Conservation (phyloP, 2,888 invertebrate species). For the Lithophane semibrunnea region DNA sequence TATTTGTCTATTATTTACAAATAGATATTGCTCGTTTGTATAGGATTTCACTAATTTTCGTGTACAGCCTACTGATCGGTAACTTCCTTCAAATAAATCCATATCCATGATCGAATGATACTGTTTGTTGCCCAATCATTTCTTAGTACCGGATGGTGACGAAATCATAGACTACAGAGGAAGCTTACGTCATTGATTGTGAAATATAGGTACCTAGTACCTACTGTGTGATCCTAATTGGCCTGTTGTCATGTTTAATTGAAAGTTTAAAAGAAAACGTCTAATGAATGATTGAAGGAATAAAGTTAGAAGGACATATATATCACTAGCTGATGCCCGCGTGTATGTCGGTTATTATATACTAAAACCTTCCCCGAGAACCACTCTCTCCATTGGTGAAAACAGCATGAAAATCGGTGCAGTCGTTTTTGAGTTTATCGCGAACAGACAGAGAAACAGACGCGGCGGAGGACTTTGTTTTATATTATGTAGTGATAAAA, state of each 20-base stretch:
- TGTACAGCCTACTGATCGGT: background rate
- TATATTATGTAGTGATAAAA: too few relatives aligned
- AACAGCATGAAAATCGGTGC: too few relatives aligned
- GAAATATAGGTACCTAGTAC: constrained; percentile 20
- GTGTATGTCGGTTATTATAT: too few relatives aligned
- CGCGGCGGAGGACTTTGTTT: too few relatives aligned
- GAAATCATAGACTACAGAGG: constrained; percentile 45
- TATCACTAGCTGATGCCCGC: too few relatives aligned
- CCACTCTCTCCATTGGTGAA: too few relatives aligned
- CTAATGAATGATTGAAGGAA: background rate
- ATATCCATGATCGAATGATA: constrained; percentile 13
- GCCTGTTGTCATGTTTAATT: constrained; percentile 11
- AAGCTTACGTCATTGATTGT: constrained; percentile 37
- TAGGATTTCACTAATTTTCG: constrained; percentile 1
- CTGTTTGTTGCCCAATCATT: constrained; percentile 27
- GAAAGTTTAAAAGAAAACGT: too few relatives aligned
- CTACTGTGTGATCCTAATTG: constrained; percentile 21
- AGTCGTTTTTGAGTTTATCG: too few relatives aligned
- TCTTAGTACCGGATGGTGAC: constrained; percentile 38
- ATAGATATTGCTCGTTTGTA: too few relatives aligned
- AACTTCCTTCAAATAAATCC: constrained; percentile 46
- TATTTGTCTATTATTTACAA: too few relatives aligned
- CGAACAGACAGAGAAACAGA: too few relatives aligned
- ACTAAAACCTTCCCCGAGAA: too few relatives aligned
- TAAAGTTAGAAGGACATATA: background rate